Evolutionary conservation across 1,140 invertebrate species (phyloP).

Genomic region (Physella acuta): DNA sequence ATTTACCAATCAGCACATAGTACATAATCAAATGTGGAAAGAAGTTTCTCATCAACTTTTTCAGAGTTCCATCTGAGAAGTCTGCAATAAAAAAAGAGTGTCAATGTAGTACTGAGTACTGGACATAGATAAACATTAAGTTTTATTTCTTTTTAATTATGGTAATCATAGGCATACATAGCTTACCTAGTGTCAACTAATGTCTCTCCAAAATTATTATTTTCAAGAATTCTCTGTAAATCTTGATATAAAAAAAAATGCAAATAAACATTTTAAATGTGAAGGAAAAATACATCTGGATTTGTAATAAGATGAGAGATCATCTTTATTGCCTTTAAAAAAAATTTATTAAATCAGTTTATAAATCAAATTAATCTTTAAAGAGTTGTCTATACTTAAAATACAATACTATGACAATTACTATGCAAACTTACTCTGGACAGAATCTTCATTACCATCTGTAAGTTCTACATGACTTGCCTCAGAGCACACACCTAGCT

Average conservation of each 20-base stretch:
- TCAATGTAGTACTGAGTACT: no score
- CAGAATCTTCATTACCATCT: conserved; percentile 77
- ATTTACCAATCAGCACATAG: conserved; percentile 21
- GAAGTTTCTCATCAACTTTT: neutral
- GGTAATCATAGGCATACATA: neutral
- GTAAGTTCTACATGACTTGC: conserved; percentile 65
- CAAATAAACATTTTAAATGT: neutral
- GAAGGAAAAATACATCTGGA: neutral
- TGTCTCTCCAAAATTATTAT: conserved; percentile 28
- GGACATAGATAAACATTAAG: no score
- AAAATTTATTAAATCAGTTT: neutral
- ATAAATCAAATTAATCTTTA: conserved; percentile 12
- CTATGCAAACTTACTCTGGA: conserved; percentile 77
- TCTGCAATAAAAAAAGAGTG: neutral
- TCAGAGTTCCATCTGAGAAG: conserved; percentile 8
- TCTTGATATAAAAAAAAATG: conserved; percentile 18
- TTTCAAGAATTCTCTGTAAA: conserved; percentile 22
- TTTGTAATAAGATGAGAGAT: neutral
- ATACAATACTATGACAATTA: no score
- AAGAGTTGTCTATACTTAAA: neutral
- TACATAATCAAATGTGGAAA: neutral
- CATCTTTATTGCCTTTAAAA: neutral
- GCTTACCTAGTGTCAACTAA: conserved; percentile 24
- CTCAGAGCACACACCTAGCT: conserved; percentile 52
- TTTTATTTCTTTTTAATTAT: neutral